Evolutionary conservation across 2,797 vertebrate species (phyloP).

Genomic region (Sebastes oblongus): DNA sequence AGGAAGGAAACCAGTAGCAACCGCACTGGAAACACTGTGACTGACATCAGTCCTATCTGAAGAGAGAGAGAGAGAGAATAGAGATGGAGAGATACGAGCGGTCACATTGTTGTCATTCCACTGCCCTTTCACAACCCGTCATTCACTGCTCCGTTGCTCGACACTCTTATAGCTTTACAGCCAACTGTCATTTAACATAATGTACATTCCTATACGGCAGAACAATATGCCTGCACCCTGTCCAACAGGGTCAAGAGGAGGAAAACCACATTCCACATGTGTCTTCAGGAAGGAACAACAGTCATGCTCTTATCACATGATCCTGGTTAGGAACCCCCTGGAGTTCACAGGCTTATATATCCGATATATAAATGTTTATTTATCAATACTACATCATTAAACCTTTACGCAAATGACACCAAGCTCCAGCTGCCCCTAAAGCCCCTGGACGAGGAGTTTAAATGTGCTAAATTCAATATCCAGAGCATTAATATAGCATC

Average conservation of each 20-base stretch:
- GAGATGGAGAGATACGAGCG: not conserved
- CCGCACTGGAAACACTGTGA: constrained; percentile 93
- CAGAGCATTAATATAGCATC: not conserved
- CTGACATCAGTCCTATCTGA: constrained; percentile 92
- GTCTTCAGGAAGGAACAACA: constrained; percentile 25
- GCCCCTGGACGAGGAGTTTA: not conserved
- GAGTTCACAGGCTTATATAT: not conserved
- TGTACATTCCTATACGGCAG: constrained; percentile 1
- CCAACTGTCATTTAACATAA: not conserved
- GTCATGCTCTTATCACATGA: not conserved
- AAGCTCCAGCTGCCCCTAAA: not conserved
- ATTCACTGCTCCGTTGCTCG: not conserved
- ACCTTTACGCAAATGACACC: not conserved
- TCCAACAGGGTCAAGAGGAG: not conserved
- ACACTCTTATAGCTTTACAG: not conserved
- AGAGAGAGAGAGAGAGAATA: constrained; percentile 21
- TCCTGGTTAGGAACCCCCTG: not conserved
- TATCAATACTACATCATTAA: not conserved
- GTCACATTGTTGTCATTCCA: not conserved
- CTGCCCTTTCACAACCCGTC: not conserved
- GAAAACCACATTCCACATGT: constrained; percentile 16
- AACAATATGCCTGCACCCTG: not conserved
- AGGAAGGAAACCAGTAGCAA: constrained; percentile 89
- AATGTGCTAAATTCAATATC: not conserved
- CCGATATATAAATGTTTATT: not conserved